A percentile compares a stretch with the other conserved stretches of the same genome.
phyloP scores from a whole-genome alignment of 30 jellyfish, hydroid and myxozoan genomes.

The Nemopilema nomurai region DNA sequence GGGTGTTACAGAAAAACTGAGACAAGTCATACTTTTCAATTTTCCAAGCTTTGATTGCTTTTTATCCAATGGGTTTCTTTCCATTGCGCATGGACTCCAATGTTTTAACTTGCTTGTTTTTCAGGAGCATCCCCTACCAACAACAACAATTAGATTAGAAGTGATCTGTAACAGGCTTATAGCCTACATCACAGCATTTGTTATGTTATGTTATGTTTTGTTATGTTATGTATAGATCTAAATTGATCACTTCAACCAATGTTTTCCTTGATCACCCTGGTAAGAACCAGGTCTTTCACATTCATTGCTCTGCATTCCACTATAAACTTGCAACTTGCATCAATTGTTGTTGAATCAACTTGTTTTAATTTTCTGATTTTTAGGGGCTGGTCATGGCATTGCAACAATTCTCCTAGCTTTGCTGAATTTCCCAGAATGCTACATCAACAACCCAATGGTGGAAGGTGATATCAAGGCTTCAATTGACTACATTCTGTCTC shows the following conservation, averaged over 20 bases:
- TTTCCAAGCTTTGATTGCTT: not conserved
- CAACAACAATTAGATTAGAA: constrained; percentile 24
- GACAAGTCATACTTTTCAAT: not conserved
- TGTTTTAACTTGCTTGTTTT: constrained; percentile 10
- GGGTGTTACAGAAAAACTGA: constrained; percentile 27
- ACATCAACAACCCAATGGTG: constrained; percentile 66
- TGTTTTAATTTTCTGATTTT: not conserved
- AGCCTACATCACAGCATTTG: constrained; percentile 35
- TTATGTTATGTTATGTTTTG: constrained; percentile 9
- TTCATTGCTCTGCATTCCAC: not conserved
- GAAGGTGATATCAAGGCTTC: constrained; percentile 89
- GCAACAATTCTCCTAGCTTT: constrained; percentile 76
- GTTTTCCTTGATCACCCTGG: not conserved
- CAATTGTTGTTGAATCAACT: too few species aligned
- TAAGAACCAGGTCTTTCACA: not conserved
- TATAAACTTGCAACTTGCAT: too few species aligned
- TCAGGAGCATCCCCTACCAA: constrained; percentile 31
- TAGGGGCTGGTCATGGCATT: constrained; percentile 99
- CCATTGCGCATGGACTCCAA: not conserved
- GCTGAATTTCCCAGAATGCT: constrained; percentile 86
- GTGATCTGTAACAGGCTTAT: constrained; percentile 55
- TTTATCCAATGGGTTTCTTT: not conserved
- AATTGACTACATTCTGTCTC: constrained; percentile 67
- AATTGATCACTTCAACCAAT: not conserved
- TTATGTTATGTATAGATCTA: not conserved